Evolutionary conservation across 1,140 invertebrate species (phyloP).

Genomic region (Ips typographus): DNA sequence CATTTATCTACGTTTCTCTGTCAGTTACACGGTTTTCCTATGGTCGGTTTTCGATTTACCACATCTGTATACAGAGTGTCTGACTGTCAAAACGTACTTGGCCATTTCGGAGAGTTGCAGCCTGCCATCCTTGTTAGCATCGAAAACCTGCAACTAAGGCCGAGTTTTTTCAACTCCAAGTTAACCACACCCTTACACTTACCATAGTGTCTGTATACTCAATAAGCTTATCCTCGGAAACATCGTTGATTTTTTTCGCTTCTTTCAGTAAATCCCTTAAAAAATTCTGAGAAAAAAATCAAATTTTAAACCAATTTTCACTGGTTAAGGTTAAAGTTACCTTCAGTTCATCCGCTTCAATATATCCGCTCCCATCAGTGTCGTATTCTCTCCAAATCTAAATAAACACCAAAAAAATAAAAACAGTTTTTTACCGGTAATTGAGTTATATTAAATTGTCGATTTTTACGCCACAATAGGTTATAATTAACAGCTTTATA

Average conservation of each 20-base stretch:
- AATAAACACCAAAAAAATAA: slow-evolving; percentile 32
- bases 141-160: slow-evolving; percentile 86
- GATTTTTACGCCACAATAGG: no score
- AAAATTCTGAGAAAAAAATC: slow-evolving; percentile 71
- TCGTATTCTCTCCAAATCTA: slow-evolving; percentile 95
- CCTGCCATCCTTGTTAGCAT: slow-evolving; percentile 90
- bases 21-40: no score
- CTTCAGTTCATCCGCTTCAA: slow-evolving; percentile 92
- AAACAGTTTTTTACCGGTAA: no score
- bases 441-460: no score
- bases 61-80: no score
- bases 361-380: slow-evolving; percentile 88
- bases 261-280: slow-evolving; percentile 83
- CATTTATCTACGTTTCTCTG: no score
- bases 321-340: slow-evolving; percentile 53
- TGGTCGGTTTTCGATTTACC: no score
- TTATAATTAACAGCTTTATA: no score
- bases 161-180: background rate
- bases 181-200: slow-evolving; percentile 48
- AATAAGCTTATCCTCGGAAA: slow-evolving; percentile 91
- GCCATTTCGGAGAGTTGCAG: slow-evolving; percentile 94
- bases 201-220: slow-evolving; percentile 94
- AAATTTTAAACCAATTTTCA: background rate
- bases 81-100: slow-evolving; percentile 72
- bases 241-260: slow-evolving; percentile 84